Evolutionary conservation across 2,888 invertebrate genomes (phyloP).

Genomic region (Dicranocentrus wangi): DNA sequence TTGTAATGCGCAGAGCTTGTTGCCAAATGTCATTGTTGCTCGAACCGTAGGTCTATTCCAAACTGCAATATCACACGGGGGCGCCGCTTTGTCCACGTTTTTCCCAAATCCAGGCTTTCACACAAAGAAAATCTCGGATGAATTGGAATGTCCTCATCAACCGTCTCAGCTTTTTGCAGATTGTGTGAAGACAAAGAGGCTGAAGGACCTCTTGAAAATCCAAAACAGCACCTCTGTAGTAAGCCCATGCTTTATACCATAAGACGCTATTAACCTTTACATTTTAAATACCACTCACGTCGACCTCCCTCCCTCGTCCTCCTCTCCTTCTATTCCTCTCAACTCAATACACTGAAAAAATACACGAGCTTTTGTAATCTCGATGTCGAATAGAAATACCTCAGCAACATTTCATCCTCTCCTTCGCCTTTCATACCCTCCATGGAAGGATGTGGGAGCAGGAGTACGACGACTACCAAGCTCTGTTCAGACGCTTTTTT

Average conservation of each 20-base stretch:
- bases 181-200: constrained; percentile 59
- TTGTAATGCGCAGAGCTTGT: not conserved
- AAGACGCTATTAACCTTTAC: too few relatives aligned
- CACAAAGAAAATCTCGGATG: constrained; percentile 40
- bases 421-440: constrained; percentile 47
- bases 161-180: constrained; percentile 52
- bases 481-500: constrained; percentile 45
- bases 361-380: too few relatives aligned
- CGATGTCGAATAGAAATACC: constrained; percentile 44
- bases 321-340: too few relatives aligned
- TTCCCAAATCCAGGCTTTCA: constrained; percentile 19
- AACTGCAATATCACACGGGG: constrained; percentile 58
- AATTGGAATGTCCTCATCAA: constrained; percentile 54
- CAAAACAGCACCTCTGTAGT: constrained; percentile 47
- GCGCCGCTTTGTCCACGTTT: constrained; percentile 46
- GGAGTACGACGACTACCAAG: too few relatives aligned
- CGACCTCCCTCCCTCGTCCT: too few relatives aligned
- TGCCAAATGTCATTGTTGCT: too few relatives aligned
- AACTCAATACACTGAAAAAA: too few relatives aligned
- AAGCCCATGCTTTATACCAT: too few relatives aligned
- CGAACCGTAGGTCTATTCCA: constrained; percentile 63
- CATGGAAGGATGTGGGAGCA: constrained; percentile 18
- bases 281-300: too few relatives aligned
- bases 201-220: constrained; percentile 47
- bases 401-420: constrained; percentile 49